A percentile compares a stretch with the other conserved stretches of the same genome.
Conservation (phyloP, 2,797 vertebrate genomes). For the Tympanoctomys barrerae region DNA sequence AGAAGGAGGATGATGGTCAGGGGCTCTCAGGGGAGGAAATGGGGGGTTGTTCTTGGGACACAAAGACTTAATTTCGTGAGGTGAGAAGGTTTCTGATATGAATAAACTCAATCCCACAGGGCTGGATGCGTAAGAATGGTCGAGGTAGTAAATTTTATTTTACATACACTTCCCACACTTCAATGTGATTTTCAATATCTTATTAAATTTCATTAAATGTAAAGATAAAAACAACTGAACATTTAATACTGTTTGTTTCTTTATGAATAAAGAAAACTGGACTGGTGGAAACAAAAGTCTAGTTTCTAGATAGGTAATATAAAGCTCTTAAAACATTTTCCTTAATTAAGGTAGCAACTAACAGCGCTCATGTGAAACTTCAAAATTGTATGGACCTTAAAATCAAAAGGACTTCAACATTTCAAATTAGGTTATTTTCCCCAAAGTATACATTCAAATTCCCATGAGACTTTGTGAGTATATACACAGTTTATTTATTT, state of each 20-base stretch:
- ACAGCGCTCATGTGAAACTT: not conserved
- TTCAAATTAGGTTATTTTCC: conserved; percentile 3
- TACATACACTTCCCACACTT: not conserved
- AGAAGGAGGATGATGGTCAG: not conserved
- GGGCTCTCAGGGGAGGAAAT: accelerated
- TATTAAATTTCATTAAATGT: conserved; percentile 51
- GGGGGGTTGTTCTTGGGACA: not conserved
- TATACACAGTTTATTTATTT: conserved; percentile 30
- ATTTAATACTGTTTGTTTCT: not conserved
- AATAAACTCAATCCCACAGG: conserved; percentile 22
- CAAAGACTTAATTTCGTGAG: not conserved
- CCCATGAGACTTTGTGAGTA: not conserved
- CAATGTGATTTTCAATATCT: not conserved
- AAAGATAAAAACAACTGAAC: conserved; percentile 9
- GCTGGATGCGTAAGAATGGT: not conserved
- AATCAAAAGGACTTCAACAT: conserved; percentile 8
- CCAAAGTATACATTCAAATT: conserved; percentile 1
- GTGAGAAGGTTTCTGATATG: not conserved
- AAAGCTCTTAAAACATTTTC: not conserved
- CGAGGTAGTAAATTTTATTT: not conserved
- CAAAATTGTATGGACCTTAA: not conserved
- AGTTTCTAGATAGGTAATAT: not conserved
- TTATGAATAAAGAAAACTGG: not conserved
- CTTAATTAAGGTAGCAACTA: conserved; percentile 3
- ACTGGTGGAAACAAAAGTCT: not conserved